Base-by-base conservation (phyloP, 1,140 invertebrate genomes). In the Aphelenchoides besseyi region DNA sequence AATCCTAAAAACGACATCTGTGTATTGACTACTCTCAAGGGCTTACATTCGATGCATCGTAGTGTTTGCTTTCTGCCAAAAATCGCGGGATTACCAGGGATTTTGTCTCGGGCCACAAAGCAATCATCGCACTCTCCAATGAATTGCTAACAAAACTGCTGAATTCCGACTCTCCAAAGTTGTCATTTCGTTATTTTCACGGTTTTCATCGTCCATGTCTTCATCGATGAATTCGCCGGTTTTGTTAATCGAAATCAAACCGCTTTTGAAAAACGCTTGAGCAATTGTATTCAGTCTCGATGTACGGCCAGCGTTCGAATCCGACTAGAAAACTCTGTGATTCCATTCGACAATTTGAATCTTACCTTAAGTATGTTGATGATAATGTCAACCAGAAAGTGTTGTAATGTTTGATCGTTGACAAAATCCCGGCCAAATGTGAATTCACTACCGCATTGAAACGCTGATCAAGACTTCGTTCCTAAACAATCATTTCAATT, bases 1-100 rank as follows among this genome's bases (percentile, higher is more conserved):
- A 75, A 29, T 71, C 74, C 74, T 75, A 54, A 76, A 77, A 41
- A 26, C n/a, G n/a, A n/a, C n/a, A n/a, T n/a, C n/a, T n/a, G n/a
- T n/a, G n/a, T n/a, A n/a, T n/a, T n/a, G n/a, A n/a, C n/a, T n/a
- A n/a, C n/a, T n/a, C n/a, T n/a, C n/a, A n/a, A n/a, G n/a, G n/a
- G n/a, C 41, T 3, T 12, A 76, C 75, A 62, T 48, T 78, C 32
- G 79, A 35, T 2, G 76, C 77, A 36, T 76, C 75, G 36, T 72
- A 76, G 52, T 74, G 79, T 35, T 64, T 69, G 23, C 48, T 73
- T 28, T 79, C 64, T 9, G 73, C 76, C 53, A 76, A 37, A 67
- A 76, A 76, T 26, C 77, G 37, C 3, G 75, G 77, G 12, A 76
- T 41, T 16, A 67, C 67, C 37, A 76, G n/a, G n/a, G 77, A 35